These are phyloP conservation scores for Sipha maydis DNA, from an alignment of 2,888 invertebrate species.

Conservation along the genomic window DNA sequence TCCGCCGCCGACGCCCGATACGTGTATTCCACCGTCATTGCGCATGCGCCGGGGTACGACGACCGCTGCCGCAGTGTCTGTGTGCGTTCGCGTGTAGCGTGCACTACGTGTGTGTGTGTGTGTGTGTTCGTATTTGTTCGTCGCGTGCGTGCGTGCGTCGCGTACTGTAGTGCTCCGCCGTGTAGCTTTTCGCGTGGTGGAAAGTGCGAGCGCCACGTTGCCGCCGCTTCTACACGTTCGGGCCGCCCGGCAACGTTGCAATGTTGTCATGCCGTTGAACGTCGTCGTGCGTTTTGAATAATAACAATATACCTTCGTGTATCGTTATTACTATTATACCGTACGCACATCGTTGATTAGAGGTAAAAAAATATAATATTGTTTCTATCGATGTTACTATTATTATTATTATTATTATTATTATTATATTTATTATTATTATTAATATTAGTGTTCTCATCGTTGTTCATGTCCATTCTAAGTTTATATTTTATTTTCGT, in stretches of 20 bases:
- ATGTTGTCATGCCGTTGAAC: conserved; percentile 58
- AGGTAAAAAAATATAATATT: not conserved
- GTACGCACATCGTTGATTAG: not conserved
- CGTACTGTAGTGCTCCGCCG: not conserved
- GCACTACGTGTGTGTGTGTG: too few relatives aligned
- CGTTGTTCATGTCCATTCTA: too few relatives aligned
- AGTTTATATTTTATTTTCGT: too few relatives aligned
- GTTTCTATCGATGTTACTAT: not conserved
- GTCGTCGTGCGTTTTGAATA: conserved; percentile 10
- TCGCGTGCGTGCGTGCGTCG: conserved; percentile 4
- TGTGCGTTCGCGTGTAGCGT: not conserved
- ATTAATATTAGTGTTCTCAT: not conserved
- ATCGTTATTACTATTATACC: not conserved
- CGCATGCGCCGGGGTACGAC: conserved; percentile 21
- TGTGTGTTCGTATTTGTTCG: not conserved
- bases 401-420: not conserved
- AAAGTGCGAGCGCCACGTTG: conserved; percentile 55
- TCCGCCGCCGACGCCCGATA: not conserved
- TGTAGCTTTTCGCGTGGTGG: conserved; percentile 60
- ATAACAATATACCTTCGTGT: not conserved
- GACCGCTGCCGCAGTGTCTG: not conserved
- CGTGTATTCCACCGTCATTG: not conserved
- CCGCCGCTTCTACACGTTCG: conserved; percentile 24
- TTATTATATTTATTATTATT: not conserved
- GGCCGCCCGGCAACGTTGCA: conserved; percentile 55